A percentile compares a stretch with the other conserved stretches of the same genome.
Evolutionary conservation across 2,113 vertebrate species (phyloP).

Genomic region (Phocoena phocoena): DNA sequence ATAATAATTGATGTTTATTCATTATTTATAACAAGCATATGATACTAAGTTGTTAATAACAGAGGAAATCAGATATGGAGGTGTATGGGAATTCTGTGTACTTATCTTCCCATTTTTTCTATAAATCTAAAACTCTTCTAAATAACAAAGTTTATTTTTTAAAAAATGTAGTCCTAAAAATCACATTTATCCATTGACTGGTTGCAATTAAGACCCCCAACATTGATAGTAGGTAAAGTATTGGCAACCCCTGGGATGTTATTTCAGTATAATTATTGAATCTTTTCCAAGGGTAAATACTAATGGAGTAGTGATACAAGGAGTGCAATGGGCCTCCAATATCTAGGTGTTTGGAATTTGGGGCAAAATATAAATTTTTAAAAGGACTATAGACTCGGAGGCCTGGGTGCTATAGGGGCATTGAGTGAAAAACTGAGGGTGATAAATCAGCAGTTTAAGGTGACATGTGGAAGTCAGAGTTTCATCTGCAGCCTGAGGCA

Average conservation of each 20-base stretch:
- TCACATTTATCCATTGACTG: background rate
- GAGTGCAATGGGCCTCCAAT: background rate
- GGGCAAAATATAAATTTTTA: background rate
- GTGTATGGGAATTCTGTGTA: background rate
- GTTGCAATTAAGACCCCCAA: background rate
- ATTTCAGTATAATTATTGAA: background rate
- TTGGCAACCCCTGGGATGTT: background rate
- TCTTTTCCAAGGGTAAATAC: background rate
- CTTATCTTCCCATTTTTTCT: background rate
- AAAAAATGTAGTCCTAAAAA: background rate
- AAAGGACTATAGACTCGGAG: background rate
- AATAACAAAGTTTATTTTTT: background rate
- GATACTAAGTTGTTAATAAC: background rate
- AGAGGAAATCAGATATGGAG: background rate
- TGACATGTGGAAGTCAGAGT: background rate
- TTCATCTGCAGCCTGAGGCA: background rate
- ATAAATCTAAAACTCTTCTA: background rate
- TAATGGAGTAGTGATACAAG: background rate
- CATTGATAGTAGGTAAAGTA: background rate
- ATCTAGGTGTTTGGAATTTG: background rate
- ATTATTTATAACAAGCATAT: background rate
- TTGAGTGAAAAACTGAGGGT: background rate
- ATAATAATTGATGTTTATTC: background rate
- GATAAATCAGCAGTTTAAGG: background rate
- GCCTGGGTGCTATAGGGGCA: background rate